phyloP scores from a whole-genome alignment of 1,140 invertebrate species.

The Campoletis sonorensis region DNA sequence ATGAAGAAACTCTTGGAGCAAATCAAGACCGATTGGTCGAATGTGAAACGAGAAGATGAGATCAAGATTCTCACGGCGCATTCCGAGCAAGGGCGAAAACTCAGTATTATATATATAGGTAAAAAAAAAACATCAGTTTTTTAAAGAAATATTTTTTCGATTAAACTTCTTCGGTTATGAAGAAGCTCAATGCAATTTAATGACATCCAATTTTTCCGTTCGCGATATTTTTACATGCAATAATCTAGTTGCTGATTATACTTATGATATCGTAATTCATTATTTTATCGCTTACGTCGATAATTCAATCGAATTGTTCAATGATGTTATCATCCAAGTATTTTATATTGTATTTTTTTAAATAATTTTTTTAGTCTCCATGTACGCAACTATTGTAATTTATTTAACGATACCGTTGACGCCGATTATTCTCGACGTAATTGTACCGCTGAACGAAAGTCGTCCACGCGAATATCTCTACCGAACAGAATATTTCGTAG shows the following conservation, averaged over 20 bases:
- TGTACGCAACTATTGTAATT: not conserved
- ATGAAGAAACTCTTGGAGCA: slow-evolving; percentile 19
- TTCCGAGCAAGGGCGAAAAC: slow-evolving; percentile 16
- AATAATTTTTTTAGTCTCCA: not conserved
- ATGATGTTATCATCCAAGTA: no score
- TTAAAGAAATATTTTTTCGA: no score
- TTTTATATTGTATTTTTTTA: no score
- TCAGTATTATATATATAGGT: not conserved
- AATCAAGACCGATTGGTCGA: slow-evolving; percentile 31
- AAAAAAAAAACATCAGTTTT: not conserved
- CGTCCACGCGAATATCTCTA: slow-evolving; percentile 42
- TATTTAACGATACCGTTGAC: slow-evolving; percentile 38
- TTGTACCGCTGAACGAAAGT: slow-evolving; percentile 48
- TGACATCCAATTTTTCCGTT: not conserved
- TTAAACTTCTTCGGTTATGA: not conserved
- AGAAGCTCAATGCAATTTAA: not conserved
- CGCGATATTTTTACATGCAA: no score
- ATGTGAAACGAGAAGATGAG: not conserved
- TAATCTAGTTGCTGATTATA: no score
- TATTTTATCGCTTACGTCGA: not conserved
- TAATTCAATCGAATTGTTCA: not conserved
- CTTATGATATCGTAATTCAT: not conserved
- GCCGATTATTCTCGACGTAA: slow-evolving; percentile 47
- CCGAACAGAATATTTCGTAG: slow-evolving; percentile 50
- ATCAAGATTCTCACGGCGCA: slow-evolving; percentile 21